These are phyloP conservation scores for Polydrusus pterygomalis DNA, from an alignment of 2,888 invertebrate genomes.

Conservation along the genomic window DNA sequence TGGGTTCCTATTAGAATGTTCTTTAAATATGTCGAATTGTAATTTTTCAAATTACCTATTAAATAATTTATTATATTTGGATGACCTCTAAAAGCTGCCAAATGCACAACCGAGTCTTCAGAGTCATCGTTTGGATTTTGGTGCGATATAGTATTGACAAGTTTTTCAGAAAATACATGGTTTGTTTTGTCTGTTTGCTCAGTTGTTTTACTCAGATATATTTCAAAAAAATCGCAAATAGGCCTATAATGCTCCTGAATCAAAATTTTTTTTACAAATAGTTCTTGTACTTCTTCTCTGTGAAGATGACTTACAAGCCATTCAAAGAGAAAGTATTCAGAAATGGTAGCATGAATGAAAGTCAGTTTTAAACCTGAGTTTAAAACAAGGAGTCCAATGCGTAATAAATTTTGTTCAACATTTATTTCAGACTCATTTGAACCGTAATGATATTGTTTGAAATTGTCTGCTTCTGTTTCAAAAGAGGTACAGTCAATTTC, in stretches of 20 bases:
- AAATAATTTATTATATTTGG: background rate
- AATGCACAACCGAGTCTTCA: background rate
- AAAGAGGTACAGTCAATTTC: background rate
- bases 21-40: background rate
- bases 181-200: too few relatives aligned
- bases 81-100: background rate
- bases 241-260: background rate
- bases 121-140: background rate
- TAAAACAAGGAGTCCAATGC: background rate
- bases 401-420: background rate
- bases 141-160: background rate
- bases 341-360: background rate
- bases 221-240: background rate
- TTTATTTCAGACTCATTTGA: too few relatives aligned
- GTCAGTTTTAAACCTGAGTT: background rate
- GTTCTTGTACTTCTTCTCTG: constrained; percentile 7
- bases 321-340: background rate
- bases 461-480: background rate
- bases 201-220: background rate
- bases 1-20: background rate
- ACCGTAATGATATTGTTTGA: too few relatives aligned
- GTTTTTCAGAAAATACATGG: background rate
- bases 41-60: background rate
- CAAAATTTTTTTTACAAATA: background rate
- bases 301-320: background rate